A percentile compares a stretch with the other conserved stretches of the same genome.
These are phyloP conservation scores for Papilio gigon DNA, from an alignment of 2,888 invertebrate genomes.

Conservation along the genomic window DNA sequence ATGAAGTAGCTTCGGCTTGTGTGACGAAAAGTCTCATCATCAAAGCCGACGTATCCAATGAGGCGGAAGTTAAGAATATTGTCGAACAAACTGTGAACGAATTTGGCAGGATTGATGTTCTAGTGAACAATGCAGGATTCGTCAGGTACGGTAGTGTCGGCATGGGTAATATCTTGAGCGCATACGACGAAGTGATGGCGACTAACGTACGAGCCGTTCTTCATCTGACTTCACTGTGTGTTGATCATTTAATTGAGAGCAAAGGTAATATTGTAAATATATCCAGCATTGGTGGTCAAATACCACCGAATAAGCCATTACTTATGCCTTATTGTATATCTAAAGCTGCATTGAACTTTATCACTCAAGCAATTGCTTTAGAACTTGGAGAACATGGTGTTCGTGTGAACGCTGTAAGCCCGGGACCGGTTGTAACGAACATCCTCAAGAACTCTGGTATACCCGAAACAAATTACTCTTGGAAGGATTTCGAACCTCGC, in stretches of 20 bases:
- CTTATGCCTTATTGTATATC: constrained; percentile 38
- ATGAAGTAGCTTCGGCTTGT: constrained; percentile 14
- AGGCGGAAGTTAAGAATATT: constrained; percentile 41
- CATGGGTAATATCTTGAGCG: constrained; percentile 32
- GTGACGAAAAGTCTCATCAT: constrained; percentile 7
- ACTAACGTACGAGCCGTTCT: constrained; percentile 42
- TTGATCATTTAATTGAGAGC: constrained; percentile 42
- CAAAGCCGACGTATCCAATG: constrained; percentile 43
- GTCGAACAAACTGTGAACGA: constrained; percentile 40
- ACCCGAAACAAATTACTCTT: constrained; percentile 57
- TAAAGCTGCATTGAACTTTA: constrained; percentile 45
- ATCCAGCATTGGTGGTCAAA: constrained; percentile 41
- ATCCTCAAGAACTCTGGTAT: constrained; percentile 60
- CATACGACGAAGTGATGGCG: constrained; percentile 40
- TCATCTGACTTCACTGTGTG: constrained; percentile 41
- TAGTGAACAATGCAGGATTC: constrained; percentile 46
- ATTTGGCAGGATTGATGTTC: constrained; percentile 43
- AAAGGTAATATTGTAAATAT: constrained; percentile 48
- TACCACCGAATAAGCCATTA: neutral
- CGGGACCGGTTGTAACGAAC: constrained; percentile 58
- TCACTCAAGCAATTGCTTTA: constrained; percentile 42
- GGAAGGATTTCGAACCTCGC: constrained; percentile 26
- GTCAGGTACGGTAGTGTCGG: constrained; percentile 6
- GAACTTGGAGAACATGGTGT: constrained; percentile 43
- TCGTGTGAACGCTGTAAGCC: constrained; percentile 82